Evolutionary conservation across 2,888 invertebrate genomes (phyloP), one percentile per base, ranked within the genome.

Genomic region (Trachelus tabidus): DNA sequence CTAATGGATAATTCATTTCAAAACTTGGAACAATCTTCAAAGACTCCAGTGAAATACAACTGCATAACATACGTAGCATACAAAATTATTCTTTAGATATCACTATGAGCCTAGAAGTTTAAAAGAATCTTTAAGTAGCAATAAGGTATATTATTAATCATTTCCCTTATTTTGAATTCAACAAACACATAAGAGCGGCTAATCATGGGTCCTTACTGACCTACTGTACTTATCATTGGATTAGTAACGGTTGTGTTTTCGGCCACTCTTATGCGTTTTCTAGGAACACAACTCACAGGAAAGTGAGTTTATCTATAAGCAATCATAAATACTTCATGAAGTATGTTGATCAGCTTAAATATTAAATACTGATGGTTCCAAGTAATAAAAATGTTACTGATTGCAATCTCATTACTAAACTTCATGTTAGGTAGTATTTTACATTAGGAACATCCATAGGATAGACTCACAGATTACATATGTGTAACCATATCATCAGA

Each of bases 391-490:
- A 56, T 56, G 56, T 56, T 56, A 56, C 56, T 56, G 56, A 56
- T 56, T 56, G 56, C 56, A 56, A 56, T 56, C 23, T 56, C 56
- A 56, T 71, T 71, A 23, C 71, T 15, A 71, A 33, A 34, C 9
- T 31, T 33, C 12, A 71, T 71, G 9, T 71, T 33, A 23, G 23
- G 23, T 23, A 56, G 76, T 83, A 84, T 84, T 79, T 85, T 85
- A 86, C 84, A 83, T 84, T 86, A 89, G 89, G 89, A 89, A 89
- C 88, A 88, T 88, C 80, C 82, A 83, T 83, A 88, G 86, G 85
- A 89, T 85, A 86, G 86, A 84, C 87, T 71, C 74, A 76, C 35
- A 79, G 40, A 73, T 73, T 34, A 71, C 31, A 37, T 81, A 73
- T 33, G 81, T 76, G 81, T 81, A 76, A 73, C 31, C 81, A 82